Base-by-base conservation (phyloP, 92 coral and sea anemone species). In the Bergia sp. region DNA sequence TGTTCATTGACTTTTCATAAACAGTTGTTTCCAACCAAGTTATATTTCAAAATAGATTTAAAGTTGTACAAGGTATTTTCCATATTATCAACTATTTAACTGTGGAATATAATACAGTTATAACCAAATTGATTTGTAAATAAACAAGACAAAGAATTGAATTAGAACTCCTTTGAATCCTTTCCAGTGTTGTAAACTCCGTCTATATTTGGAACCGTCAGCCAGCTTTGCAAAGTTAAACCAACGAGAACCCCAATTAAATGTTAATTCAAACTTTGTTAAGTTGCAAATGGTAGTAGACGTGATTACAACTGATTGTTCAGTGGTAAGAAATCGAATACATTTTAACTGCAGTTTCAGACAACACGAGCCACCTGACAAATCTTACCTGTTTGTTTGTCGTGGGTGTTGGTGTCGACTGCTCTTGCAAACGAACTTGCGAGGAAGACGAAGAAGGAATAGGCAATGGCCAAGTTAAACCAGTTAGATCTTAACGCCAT, bases 401-500 rank as follows among this genome's bases (percentile, higher is more conserved):
- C n/a, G 79, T 43, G 21, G 21, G 45, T 47, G 7, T 84, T 37
- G 79, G 57, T 47, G 13, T 47, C 18, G 77, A 37, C 55, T 53
- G 65, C 53, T n/a, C 20, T 41, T 10, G 42, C 61, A 66, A 43
- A 23, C 37, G 58, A 43, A 44, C 29, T 69, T 7, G 66, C 66
- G 1, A 11, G 61, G n/a, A 45, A 29, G 13, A 72, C 12, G 11
- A 61, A 37, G 11, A 61, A 37, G 43, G 16, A 4, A 16, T 10
- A 84, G 5, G 47, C 67, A 84, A 44, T 44, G 74, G 42, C 45
- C 4, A 83, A 44, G 78, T 1, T 11, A 71, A 84, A 4, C 61
- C 40, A 84, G 20, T 18, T 84, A 71, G 43, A 44, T 29, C 20
- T 44, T 45, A 84, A 71, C 47, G 79, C 87, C 87, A 84, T 84